phyloP scores from a whole-genome alignment of 2,888 invertebrate genomes.

The Drosophila meridionalis region DNA sequence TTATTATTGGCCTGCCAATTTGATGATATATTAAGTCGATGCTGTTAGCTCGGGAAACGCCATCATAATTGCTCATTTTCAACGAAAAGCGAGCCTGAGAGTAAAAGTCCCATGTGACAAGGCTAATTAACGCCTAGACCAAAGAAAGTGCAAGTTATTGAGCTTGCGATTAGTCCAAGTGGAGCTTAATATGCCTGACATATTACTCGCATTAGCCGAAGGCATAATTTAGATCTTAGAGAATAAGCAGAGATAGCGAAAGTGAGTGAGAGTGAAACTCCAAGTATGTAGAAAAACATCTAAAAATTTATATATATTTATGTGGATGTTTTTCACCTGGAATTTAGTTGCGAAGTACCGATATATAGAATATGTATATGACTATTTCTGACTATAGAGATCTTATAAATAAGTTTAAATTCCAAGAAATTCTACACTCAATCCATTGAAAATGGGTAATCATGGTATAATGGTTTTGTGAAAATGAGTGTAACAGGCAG shows the following conservation, averaged over 20 bases:
- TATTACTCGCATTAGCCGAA: not conserved
- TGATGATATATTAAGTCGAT: slow-evolving; percentile 63
- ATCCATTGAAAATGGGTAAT: too few species aligned
- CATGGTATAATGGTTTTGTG: too few species aligned
- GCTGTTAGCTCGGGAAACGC: slow-evolving; percentile 51
- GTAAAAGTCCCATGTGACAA: slow-evolving; percentile 64
- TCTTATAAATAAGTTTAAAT: not conserved
- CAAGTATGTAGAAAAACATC: too few species aligned
- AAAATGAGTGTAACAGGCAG: too few species aligned
- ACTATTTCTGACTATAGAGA: not conserved
- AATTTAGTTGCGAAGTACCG: not conserved
- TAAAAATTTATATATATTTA: not conserved
- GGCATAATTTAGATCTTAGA: not conserved
- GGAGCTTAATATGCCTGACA: slow-evolving; percentile 18
- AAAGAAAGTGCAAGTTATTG: slow-evolving; percentile 66
- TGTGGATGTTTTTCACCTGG: not conserved
- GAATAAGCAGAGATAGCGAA: not conserved
- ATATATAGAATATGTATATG: not conserved
- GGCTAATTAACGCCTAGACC: slow-evolving; percentile 33
- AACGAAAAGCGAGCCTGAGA: slow-evolving; percentile 65
- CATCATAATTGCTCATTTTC: slow-evolving; percentile 67
- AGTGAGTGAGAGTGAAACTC: not conserved
- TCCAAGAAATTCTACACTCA: not conserved
- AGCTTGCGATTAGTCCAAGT: not conserved
- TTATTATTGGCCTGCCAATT: slow-evolving; percentile 59